A percentile compares a stretch with the other conserved stretches of the same genome.
phyloP scores from a whole-genome alignment of 2,888 invertebrate species.

The Dryococelus australis region DNA sequence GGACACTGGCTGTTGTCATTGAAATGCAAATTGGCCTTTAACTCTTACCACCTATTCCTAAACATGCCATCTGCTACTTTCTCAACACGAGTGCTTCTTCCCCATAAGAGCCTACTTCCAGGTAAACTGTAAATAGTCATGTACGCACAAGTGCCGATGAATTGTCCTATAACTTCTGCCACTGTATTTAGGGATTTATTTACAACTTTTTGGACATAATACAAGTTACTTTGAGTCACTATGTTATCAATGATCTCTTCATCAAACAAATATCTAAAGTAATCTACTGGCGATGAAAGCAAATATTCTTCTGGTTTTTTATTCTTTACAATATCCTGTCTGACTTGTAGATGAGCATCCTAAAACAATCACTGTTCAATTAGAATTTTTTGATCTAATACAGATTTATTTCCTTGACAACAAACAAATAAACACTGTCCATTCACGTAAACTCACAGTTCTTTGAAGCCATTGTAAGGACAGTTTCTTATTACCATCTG shows the following conservation, averaged over 20 bases:
- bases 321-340: not conserved
- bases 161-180: not conserved
- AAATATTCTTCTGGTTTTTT: not conserved
- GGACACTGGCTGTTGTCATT: conserved; percentile 10
- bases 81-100: conserved; percentile 1
- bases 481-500: no score
- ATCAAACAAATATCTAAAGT: not conserved
- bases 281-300: not conserved
- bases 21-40: not conserved
- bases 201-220: not conserved
- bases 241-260: not conserved
- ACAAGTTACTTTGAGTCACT: not conserved
- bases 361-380: not conserved
- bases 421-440: not conserved
- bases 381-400: not conserved
- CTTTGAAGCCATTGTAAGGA: not conserved
- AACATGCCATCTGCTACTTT: not conserved
- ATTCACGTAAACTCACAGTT: not conserved
- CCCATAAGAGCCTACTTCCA: not conserved
- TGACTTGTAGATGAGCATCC: not conserved
- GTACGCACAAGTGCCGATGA: not conserved
- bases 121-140: conserved; percentile 6
- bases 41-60: not conserved
- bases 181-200: not conserved
- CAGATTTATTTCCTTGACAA: not conserved